Percentiles rank a stretch among this genome's conserved stretches.
phyloP scores from a whole-genome alignment of 2,888 invertebrate species.

The Micropterix aruncella region DNA sequence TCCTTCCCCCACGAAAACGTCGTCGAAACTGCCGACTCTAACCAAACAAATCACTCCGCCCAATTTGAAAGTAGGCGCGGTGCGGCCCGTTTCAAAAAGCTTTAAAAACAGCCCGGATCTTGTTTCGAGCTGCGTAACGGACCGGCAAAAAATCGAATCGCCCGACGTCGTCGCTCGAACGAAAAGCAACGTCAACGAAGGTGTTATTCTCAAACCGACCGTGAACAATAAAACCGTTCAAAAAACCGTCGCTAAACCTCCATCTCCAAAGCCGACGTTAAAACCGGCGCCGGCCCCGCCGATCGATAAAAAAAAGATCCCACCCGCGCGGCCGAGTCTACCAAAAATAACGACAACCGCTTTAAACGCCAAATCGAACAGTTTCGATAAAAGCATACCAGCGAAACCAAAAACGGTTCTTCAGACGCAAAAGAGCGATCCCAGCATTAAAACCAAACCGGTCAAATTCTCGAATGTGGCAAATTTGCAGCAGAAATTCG shows the following conservation, averaged over 20 bases:
- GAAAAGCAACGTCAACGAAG: slow-evolving; percentile 19
- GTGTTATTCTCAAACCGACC: slow-evolving; percentile 15
- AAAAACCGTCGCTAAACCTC: slow-evolving; percentile 15
- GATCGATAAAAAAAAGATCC: slow-evolving; percentile 23
- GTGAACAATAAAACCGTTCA: slow-evolving; percentile 21
- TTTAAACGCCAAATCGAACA: slow-evolving; percentile 9
- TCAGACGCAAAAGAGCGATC: slow-evolving; percentile 21
- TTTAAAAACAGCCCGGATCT: slow-evolving; percentile 61
- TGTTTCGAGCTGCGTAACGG: slow-evolving; percentile 63
- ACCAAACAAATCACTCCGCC: slow-evolving; percentile 25
- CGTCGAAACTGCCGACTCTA: slow-evolving; percentile 34
- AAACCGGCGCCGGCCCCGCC: slow-evolving; percentile 20
- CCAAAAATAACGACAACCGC: slow-evolving; percentile 12
- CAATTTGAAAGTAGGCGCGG: slow-evolving; percentile 17
- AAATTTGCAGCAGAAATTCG: slow-evolving; percentile 66
- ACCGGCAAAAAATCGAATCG: slow-evolving; percentile 41
- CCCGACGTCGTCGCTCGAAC: slow-evolving; percentile 46
- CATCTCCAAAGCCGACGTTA: slow-evolving; percentile 25
- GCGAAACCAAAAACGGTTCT: slow-evolving; percentile 3
- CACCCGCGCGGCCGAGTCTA: slow-evolving; percentile 13
- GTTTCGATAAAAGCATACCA: slow-evolving; percentile 9
- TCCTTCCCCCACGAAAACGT: slow-evolving; percentile 14
- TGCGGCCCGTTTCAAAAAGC: too few relatives aligned
- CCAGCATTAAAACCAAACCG: slow-evolving; percentile 30
- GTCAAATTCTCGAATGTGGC: slow-evolving; percentile 57